These are phyloP conservation scores for Balanococcus diminutus DNA, from an alignment of 2,888 invertebrate genomes.

Conservation along the genomic window DNA sequence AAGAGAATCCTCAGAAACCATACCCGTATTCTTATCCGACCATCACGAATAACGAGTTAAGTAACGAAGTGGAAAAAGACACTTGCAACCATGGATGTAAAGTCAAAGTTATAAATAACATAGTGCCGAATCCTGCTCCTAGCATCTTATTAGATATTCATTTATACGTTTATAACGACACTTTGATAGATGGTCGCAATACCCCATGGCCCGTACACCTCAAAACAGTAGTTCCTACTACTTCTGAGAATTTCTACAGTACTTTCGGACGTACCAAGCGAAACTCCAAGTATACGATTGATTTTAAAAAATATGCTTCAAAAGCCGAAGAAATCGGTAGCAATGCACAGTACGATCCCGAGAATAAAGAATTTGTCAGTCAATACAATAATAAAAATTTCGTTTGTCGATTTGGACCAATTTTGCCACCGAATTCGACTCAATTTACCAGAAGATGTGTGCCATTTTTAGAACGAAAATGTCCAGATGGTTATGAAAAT, in stretches of 20 bases:
- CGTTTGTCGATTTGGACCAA: background rate
- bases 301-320: background rate
- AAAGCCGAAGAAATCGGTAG: background rate
- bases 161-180: background rate
- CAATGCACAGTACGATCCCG: background rate
- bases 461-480: background rate
- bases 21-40: background rate
- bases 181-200: background rate
- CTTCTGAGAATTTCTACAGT: background rate
- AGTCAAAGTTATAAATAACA: conserved; percentile 22
- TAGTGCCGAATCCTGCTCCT: background rate
- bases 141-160: background rate
- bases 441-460: conserved; percentile 3
- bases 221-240: background rate
- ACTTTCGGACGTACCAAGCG: background rate
- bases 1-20: background rate
- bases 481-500: background rate
- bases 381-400: background rate
- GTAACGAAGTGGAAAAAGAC: background rate
- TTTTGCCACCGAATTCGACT: background rate
- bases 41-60: background rate
- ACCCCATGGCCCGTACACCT: background rate
- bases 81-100: background rate
- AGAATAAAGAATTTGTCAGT: conserved; percentile 21
- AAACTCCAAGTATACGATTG: background rate